Conservation (phyloP, 2,888 invertebrate genomes). For the Lathronympha strigana region DNA sequence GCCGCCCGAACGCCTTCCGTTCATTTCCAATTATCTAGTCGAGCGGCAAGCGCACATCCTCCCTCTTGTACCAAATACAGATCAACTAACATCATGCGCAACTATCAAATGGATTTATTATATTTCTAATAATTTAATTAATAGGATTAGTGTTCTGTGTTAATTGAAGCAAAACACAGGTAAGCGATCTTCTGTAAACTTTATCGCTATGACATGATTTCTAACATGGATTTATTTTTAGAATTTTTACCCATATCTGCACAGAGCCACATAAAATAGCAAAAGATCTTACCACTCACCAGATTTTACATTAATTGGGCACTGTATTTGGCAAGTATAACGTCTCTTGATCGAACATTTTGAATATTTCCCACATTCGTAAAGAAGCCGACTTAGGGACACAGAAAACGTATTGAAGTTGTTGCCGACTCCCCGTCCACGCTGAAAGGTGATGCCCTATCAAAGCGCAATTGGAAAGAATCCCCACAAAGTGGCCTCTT, state of each 20-base stretch:
- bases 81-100: not conserved
- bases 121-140: not conserved
- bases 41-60: constrained; percentile 35
- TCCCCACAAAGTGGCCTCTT: constrained; percentile 62
- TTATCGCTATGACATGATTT: too few species aligned
- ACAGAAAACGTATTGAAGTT: constrained; percentile 59
- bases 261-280: not conserved
- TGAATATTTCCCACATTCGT: constrained; percentile 13
- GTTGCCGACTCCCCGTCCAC: constrained; percentile 54
- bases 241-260: too few species aligned
- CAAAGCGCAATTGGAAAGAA: constrained; percentile 73
- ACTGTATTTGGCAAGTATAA: not conserved
- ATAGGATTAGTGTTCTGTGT: not conserved
- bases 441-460: constrained; percentile 69
- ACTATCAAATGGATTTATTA: not conserved
- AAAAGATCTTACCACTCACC: not conserved
- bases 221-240: too few species aligned
- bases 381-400: constrained; percentile 25
- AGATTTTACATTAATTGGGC: not conserved
- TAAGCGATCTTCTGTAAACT: not conserved
- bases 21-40: constrained; percentile 46
- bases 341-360: constrained; percentile 2
- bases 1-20: constrained; percentile 47
- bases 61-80: not conserved
- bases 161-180: not conserved